Base-by-base conservation (phyloP, 2,113 vertebrate species). In the Onychorhynchus coronatus region DNA sequence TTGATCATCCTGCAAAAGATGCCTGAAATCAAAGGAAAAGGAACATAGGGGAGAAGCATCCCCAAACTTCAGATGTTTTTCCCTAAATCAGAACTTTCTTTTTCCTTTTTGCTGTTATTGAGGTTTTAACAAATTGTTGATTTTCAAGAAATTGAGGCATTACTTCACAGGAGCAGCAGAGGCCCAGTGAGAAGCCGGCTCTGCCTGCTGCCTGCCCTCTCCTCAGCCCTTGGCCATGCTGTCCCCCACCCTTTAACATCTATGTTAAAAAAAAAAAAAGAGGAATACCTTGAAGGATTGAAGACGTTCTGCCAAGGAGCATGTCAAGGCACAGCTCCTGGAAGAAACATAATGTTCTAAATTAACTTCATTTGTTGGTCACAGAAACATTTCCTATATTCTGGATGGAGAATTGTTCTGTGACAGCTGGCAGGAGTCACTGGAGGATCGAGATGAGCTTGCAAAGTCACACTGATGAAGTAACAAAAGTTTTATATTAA, bases 401-500 rank as follows among this genome's bases (percentile, higher is more conserved):
- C 22, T 42, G 87, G 27, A 16, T 41, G 53, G n/a, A 73, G 46
- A 77, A 76, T 11, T 79, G 56, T 47, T 65, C 30, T 33, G 22
- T 4, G 1, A 35, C 42, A 28, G 68, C 47, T 59, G 17, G 25
- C 1, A 5, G 37, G 73, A 75, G 67, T 56, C 59, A 27, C 56
- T 68, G n/a, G 33, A 72, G 88, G 67, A 39, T 5, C 31, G 44
- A 35, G 25, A 66, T 47, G 47, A 94, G 23, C 66, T 63, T 78
- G 50, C 56, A 72, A 96, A 96, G 92, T 71, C 62, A 85, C 52
- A 33, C 14, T 39, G 80, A 33, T 28, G 7, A 47, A 86, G 37
- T 28, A 62, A 77, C 39, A 78, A 85, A 96, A 92, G 44, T 86
- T 95, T 42, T 41, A 50, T 14, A 23, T 77, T 85, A 82, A 84